A percentile compares a stretch with the other conserved stretches of the same genome.
These are phyloP conservation scores for Napeogenes inachia DNA, from an alignment of 2,888 invertebrate species.

Conservation along the genomic window DNA sequence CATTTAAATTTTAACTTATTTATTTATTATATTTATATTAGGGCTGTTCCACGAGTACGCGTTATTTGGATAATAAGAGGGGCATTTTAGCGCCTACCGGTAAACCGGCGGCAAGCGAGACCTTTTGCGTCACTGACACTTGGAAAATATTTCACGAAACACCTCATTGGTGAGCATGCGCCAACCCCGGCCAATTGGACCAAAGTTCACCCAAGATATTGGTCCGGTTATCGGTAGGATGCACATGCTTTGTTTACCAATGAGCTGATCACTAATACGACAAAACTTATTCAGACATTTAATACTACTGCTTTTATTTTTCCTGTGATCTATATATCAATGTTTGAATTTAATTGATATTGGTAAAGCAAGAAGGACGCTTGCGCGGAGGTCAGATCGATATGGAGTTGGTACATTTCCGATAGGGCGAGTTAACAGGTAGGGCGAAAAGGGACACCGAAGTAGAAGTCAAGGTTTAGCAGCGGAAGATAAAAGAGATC, in stretches of 20 bases:
- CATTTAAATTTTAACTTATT: constrained; percentile 47
- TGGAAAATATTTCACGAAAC: constrained; percentile 50
- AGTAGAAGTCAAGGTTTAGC: constrained; percentile 17
- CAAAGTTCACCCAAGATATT: constrained; percentile 48
- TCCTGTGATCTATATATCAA: too few species aligned
- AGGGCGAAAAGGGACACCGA: constrained; percentile 23
- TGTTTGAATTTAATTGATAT: constrained; percentile 3
- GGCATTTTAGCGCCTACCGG: constrained; percentile 57
- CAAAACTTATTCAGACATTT: too few species aligned
- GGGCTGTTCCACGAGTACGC: constrained; percentile 28
- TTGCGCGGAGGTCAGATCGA: constrained; percentile 67
- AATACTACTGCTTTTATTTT: too few species aligned
- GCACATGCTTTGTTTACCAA: constrained; percentile 22
- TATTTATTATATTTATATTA: constrained; percentile 41
- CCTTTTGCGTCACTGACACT: constrained; percentile 64
- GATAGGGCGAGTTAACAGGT: constrained; percentile 30
- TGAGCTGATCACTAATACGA: neutral
- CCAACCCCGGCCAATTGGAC: constrained; percentile 58
- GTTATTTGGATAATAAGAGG: constrained; percentile 35
- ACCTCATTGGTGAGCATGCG: constrained; percentile 58
- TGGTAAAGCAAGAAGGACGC: constrained; percentile 45
- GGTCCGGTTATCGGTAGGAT: constrained; percentile 22
- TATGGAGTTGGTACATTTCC: constrained; percentile 36
- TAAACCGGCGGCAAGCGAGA: constrained; percentile 52
- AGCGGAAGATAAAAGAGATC: constrained; percentile 9